Evolutionary conservation across 2,888 invertebrate genomes (phyloP).

Genomic region (Penaeus monodon): DNA sequence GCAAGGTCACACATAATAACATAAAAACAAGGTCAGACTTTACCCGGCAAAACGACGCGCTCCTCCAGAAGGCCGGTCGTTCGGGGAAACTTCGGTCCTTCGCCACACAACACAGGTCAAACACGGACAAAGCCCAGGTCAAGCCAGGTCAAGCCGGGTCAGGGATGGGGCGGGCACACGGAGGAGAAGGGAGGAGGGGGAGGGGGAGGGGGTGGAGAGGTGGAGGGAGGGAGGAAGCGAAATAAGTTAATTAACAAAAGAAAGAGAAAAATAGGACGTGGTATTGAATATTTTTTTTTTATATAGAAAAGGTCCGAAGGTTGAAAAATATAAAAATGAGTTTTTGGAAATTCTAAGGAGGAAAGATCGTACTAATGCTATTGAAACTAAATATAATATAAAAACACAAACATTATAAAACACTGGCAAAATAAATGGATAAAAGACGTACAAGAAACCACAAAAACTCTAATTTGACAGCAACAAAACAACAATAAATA

Average conservation of each 20-base stretch:
- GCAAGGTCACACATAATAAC: background rate
- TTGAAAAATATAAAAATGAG: too few relatives aligned
- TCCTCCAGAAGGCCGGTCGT: conserved; percentile 8
- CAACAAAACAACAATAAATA: too few relatives aligned
- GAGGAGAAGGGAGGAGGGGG: background rate
- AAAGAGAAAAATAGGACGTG: background rate
- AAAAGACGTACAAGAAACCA: too few relatives aligned
- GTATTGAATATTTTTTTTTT: too few relatives aligned
- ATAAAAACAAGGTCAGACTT: background rate
- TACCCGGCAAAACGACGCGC: background rate
- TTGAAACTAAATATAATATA: too few relatives aligned
- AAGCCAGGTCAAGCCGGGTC: conserved; percentile 17
- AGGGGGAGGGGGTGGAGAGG: background rate
- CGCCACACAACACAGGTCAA: background rate
- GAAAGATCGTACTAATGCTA: too few relatives aligned
- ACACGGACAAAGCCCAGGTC: background rate
- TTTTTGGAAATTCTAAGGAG: too few relatives aligned
- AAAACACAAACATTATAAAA: too few relatives aligned
- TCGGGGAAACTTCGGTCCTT: background rate
- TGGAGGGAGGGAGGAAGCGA: background rate
- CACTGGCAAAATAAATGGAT: too few relatives aligned
- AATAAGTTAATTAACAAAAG: background rate
- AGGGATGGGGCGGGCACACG: background rate
- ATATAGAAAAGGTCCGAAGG: too few relatives aligned
- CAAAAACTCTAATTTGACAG: too few relatives aligned